Base-by-base conservation (phyloP, 1,140 invertebrate genomes). In the Cotesia typhae region DNA sequence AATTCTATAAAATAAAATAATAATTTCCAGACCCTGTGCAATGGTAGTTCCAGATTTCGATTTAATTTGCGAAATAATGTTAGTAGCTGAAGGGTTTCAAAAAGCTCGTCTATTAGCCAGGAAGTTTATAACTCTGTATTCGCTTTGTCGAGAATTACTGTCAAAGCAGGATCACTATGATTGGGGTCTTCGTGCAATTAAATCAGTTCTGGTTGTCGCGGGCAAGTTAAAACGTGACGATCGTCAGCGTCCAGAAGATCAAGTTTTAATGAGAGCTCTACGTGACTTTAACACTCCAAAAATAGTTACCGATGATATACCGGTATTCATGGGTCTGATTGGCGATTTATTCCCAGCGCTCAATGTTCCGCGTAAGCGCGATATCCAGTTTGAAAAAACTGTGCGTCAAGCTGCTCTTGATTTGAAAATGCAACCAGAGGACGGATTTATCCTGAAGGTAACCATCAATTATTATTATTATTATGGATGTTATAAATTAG, bases 81-180 rank as follows among this genome's bases (percentile, higher is more conserved):
- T 98, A 84, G 94, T 97, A 1, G 94, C 95, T 38, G 95, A 96
- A 87, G 96, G 95, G 38, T 97, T 97, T 82, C 91, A 96, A 77
- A 95, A 96, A 74, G 95, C 95, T 6, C 89, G 94, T 76, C 83
- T 95, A 1, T 84, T 97, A 41, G 94, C 95, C n/a, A 88, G 94
- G 70, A 97, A 97, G 84, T 96, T 97, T 83, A 95, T 97, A 74
- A 96, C 95, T 0, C 87, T 97, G 0, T 97, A 97, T 82, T 94
- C 92, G 0, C 84, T 98, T 64, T 97, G 95, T 84, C 91, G 91
- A 75, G 95, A 97, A 82, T 85, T 97, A 57, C 86, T 97, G 1
- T 96, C 95, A 2, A 96, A 96, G 84, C 96, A 98, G 82, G 95
- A 97, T 82, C 96, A 98, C 83, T 98, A 98, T 78, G 96, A 98